Evolutionary conservation across 1,140 invertebrate genomes (phyloP).

Genomic region (Apis mellifera): Amel_HAv3.1 CM009944.2:2476501-2477000

Average conservation of each 20-base stretch:
- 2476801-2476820: not conserved
- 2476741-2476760: slow-evolving; percentile 38
- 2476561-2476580: not conserved
- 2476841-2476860: not conserved
- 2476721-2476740: slow-evolving; percentile 53
- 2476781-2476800: not conserved
- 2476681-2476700: slow-evolving; percentile 48
- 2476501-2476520: too few species aligned
- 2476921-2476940: not conserved
- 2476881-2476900: too few species aligned
- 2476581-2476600: not conserved
- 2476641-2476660: slow-evolving; percentile 47
- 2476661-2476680: slow-evolving; percentile 50
- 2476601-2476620: not conserved
- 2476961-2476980: too few species aligned
- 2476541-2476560: too few species aligned
- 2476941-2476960: too few species aligned
- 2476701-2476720: slow-evolving; percentile 26
- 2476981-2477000: too few species aligned
- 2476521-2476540: too few species aligned
- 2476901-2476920: not conserved
- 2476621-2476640: slow-evolving; percentile 37
- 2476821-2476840: not conserved
- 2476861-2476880: not conserved
- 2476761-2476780: slow-evolving; percentile 24